Evolutionary conservation across 1,140 invertebrate genomes (phyloP).

Genomic region (Scaptodrosophila lebanonensis): DNA sequence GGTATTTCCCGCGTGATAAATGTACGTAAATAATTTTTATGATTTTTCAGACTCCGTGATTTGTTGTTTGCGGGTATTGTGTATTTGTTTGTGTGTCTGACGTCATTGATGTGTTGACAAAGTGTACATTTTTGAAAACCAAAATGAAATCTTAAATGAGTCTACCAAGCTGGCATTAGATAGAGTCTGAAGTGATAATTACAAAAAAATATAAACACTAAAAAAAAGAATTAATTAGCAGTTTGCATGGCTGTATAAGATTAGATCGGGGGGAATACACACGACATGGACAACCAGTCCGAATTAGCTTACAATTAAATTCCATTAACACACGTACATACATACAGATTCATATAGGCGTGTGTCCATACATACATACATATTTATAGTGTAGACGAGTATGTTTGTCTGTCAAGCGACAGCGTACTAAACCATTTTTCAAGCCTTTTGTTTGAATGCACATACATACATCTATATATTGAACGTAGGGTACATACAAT

Average conservation of each 20-base stretch:
- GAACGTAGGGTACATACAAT: too few species aligned
- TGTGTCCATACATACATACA: background rate
- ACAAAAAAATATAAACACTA: too few species aligned
- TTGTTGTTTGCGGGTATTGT: background rate
- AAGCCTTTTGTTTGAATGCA: conserved; percentile 8
- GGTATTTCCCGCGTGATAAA: conserved; percentile 21
- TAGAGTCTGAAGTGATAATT: too few species aligned
- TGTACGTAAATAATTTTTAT: conserved; percentile 44
- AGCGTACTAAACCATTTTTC: conserved; percentile 16
- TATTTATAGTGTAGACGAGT: background rate
- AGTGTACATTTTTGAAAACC: background rate
- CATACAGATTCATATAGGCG: conserved; percentile 10
- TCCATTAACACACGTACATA: too few species aligned
- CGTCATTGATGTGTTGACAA: background rate
- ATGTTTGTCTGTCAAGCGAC: conserved; percentile 2
- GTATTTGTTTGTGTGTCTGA: background rate
- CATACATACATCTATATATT: too few species aligned
- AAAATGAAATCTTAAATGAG: conserved; percentile 16
- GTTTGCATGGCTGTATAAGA: conserved; percentile 19
- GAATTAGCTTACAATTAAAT: too few species aligned
- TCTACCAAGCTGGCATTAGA: conserved; percentile 45
- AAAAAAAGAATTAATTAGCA: conserved; percentile 39
- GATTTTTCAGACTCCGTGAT: background rate
- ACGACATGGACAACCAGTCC: too few species aligned
- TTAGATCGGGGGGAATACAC: background rate